A percentile compares a stretch with the other conserved stretches of the same genome.
Evolutionary conservation across 2,113 vertebrate genomes (phyloP).

Genomic region (Hyperopisus bebe): DNA sequence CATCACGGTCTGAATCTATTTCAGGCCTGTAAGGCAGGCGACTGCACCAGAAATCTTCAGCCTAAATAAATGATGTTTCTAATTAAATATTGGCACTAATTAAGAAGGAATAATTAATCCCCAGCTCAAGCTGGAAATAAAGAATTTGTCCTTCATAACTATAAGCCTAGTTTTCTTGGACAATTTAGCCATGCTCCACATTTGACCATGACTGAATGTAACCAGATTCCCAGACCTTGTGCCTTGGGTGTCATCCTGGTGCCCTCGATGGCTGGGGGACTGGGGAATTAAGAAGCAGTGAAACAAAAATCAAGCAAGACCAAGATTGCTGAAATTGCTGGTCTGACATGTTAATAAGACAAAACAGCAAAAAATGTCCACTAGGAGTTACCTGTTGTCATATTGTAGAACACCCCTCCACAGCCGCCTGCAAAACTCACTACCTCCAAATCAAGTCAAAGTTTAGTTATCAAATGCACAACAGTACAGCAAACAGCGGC

Average conservation of each 20-base stretch:
- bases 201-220: background rate
- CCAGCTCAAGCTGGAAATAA: constrained; percentile 34
- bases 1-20: background rate
- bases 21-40: background rate
- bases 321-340: background rate
- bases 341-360: background rate
- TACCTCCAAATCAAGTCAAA: background rate
- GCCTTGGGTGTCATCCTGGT: background rate
- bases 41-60: constrained; percentile 14
- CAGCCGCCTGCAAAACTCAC: background rate
- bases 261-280: background rate
- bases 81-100: constrained; percentile 36
- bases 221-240: background rate
- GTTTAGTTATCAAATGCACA: background rate
- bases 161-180: constrained; percentile 35
- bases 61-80: constrained; percentile 29
- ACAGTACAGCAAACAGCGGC: background rate
- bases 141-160: constrained; percentile 34
- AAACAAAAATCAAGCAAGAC: background rate
- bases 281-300: background rate
- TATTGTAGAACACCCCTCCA: background rate
- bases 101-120: constrained; percentile 41
- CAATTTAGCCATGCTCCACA: constrained; percentile 31
- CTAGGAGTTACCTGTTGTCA: background rate
- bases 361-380: background rate